Conservation (phyloP, 2,113 vertebrate genomes). For the Synodontis membranacea region DNA sequence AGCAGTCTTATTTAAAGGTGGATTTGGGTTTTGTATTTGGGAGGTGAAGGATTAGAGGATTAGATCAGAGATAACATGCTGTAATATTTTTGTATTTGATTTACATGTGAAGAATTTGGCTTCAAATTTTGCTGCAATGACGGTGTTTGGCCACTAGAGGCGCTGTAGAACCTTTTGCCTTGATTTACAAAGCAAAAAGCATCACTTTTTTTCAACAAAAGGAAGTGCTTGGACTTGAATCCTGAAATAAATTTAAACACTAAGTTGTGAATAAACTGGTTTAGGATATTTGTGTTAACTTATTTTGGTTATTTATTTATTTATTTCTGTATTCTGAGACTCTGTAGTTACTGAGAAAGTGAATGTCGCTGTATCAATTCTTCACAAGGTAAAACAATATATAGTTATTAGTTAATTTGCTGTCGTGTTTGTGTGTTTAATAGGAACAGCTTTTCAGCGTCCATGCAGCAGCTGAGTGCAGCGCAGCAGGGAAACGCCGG, state of each 20-base stretch:
- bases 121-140: constrained; percentile 8
- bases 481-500: constrained; percentile 75
- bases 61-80: constrained; percentile 44
- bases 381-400: neutral
- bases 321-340: neutral
- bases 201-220: neutral
- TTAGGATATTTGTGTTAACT: neutral
- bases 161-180: neutral
- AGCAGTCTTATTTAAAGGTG: constrained; percentile 65
- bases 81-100: constrained; percentile 47
- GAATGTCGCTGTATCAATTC: neutral
- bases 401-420: neutral
- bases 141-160: constrained; percentile 33
- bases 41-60: constrained; percentile 48
- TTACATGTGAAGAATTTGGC: constrained; percentile 10
- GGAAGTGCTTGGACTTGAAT: neutral
- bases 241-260: neutral
- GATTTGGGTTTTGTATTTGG: constrained; percentile 60
- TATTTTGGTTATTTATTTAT: neutral
- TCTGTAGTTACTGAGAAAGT: neutral
- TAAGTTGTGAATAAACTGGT: neutral
- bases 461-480: constrained; percentile 76
- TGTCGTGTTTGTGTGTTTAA: constrained; percentile 19
- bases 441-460: constrained; percentile 82
- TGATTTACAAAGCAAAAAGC: neutral